These are phyloP conservation scores for Battus philenor DNA, from an alignment of 1,140 invertebrate species.

Conservation along the genomic window DNA sequence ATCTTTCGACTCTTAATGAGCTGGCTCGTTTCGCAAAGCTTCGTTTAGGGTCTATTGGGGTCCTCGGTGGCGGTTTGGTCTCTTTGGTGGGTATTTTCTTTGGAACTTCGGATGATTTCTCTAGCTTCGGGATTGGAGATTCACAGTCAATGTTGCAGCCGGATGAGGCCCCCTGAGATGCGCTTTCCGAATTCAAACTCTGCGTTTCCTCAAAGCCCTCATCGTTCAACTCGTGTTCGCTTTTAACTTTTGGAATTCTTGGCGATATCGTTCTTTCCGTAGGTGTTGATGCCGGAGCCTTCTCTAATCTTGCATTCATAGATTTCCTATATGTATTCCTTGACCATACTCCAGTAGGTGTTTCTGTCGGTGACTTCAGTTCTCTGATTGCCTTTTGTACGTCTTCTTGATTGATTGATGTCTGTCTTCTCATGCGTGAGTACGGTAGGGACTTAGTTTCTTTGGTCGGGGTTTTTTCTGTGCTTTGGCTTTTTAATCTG, in stretches of 20 bases:
- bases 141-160: constrained; percentile 83
- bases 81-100: constrained; percentile 68
- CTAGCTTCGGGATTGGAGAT: constrained; percentile 64
- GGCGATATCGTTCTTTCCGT: constrained; percentile 52
- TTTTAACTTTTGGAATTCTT: constrained; percentile 64
- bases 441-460: constrained; percentile 51
- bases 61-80: constrained; percentile 51
- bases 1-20: constrained; percentile 61
- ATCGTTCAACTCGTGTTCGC: constrained; percentile 85
- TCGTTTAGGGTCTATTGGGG: constrained; percentile 52
- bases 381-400: constrained; percentile 79
- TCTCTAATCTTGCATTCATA: constrained; percentile 41
- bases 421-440: constrained; percentile 72
- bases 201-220: constrained; percentile 94
- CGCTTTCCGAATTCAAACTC: constrained; percentile 87
- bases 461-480: constrained; percentile 59
- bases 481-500: constrained; percentile 73
- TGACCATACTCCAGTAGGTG: constrained; percentile 75
- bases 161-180: constrained; percentile 86
- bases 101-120: constrained; percentile 52
- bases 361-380: constrained; percentile 77
- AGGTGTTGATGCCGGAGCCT: constrained; percentile 23
- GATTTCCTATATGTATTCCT: constrained; percentile 62
- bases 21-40: constrained; percentile 47
- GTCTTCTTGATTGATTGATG: constrained; percentile 80